Base-by-base conservation (phyloP, 1,140 invertebrate genomes). In the Neodiprion virginianus region DNA sequence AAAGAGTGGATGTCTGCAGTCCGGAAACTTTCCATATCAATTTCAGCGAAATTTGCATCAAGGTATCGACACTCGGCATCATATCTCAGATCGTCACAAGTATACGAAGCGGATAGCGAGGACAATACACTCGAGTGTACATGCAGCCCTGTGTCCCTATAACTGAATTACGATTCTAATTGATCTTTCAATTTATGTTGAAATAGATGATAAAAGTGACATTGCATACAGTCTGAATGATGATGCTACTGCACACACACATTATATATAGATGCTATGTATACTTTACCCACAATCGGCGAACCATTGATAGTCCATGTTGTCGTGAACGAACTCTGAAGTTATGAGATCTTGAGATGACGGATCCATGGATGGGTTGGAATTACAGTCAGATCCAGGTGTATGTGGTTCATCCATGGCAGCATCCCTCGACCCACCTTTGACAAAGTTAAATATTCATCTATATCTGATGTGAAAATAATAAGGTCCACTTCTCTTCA, bases 1-100 rank as follows among this genome's bases (percentile, higher is more conserved):
- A 97, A 89, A 74, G 94, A 95, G 82, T 96, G 94, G 82, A 98
- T 97, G 83, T 98, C 96, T 87, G 97, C 94, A 9, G 95, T 95
- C 76, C 93, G 92, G 88, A 97, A 97, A 84, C 95, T 96, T 87
- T 98, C 96, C 94, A 98, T 98, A 85, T 97, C 96, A 49, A 96
- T 96, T 88, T 97, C 95, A 40, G 96, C 96, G 78, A 98, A 90
- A 86, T 97, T 97, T 73, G 95, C 96, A 88, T 98, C 96, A 83
- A 97, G 89, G 85, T 97, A 95, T 82, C 95, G 92, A 61, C 96
- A 93, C 76, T 97, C 87, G 81, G 95, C 95, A 83, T 97, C 95
- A 79, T 94, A 94, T 73, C 93, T 92, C 73, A 94, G 87, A 80
- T 93, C 92, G 76, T 93, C 92, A 72, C 93, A 92, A 82, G 93